Evolutionary conservation across 2,888 invertebrate species (phyloP).

Genomic region (Erebia aethiops): DNA sequence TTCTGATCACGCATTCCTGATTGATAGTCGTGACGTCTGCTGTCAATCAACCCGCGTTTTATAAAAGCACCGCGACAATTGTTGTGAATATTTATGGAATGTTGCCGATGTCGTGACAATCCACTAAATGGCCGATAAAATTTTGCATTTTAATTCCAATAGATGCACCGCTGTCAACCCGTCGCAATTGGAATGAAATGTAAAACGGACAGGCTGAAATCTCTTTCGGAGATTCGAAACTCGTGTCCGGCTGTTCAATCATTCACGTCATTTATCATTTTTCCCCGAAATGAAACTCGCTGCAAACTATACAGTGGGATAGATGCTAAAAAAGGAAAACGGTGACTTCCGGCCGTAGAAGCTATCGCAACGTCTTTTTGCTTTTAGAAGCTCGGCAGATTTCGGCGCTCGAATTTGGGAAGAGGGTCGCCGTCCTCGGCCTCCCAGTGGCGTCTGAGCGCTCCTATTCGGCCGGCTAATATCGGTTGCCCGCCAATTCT

Average conservation of each 20-base stretch:
- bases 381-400: slow-evolving; percentile 58
- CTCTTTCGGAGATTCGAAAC: slow-evolving; percentile 64
- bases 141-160: slow-evolving; percentile 67
- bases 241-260: slow-evolving; percentile 74
- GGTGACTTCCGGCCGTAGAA: slow-evolving; percentile 61
- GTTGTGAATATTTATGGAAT: slow-evolving; percentile 78
- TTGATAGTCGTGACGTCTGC: slow-evolving; percentile 70
- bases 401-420: slow-evolving; percentile 55
- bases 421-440: slow-evolving; percentile 47
- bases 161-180: slow-evolving; percentile 51
- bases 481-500: slow-evolving; percentile 61
- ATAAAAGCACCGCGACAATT: slow-evolving; percentile 68
- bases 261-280: slow-evolving; percentile 79
- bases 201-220: slow-evolving; percentile 60
- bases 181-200: slow-evolving; percentile 52
- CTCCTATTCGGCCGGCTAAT: slow-evolving; percentile 64
- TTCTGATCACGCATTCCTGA: slow-evolving; percentile 67
- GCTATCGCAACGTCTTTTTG: slow-evolving; percentile 77
- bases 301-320: slow-evolving; percentile 72
- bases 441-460: slow-evolving; percentile 50
- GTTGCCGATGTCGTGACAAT: slow-evolving; percentile 58
- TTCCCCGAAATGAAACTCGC: slow-evolving; percentile 69
- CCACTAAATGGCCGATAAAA: slow-evolving; percentile 65
- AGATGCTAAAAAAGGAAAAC: slow-evolving; percentile 74
- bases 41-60: slow-evolving; percentile 71